Evolutionary conservation across 2,797 vertebrate species (phyloP).

Genomic region (Falco rusticolus): DNA sequence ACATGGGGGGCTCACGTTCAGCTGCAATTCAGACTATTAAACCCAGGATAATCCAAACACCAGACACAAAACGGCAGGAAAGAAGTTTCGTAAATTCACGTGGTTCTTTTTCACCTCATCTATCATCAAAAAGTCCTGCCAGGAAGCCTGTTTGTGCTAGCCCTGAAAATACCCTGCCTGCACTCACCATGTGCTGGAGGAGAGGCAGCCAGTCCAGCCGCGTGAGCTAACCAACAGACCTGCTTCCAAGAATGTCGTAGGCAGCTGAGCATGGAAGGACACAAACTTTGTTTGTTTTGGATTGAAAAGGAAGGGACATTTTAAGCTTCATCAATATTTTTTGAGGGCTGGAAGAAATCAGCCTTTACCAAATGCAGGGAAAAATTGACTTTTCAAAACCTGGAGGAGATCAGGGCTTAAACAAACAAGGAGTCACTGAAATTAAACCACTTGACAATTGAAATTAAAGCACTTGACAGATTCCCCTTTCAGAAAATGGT

Average conservation of each 20-base stretch:
- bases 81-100: background rate
- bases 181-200: accelerated
- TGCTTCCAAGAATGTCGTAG: background rate
- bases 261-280: background rate
- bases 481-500: slow-evolving; percentile 15
- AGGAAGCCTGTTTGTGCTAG: background rate
- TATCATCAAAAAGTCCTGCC: background rate
- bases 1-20: background rate
- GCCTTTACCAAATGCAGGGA: background rate
- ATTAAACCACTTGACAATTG: background rate
- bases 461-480: slow-evolving; percentile 1
- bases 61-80: background rate
- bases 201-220: background rate
- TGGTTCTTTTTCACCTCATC: background rate
- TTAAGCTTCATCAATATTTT: slow-evolving; percentile 4
- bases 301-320: background rate
- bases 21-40: background rate
- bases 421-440: background rate
- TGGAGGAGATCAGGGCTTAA: background rate
- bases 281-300: slow-evolving; percentile 5
- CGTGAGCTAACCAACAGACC: background rate
- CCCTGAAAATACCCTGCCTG: background rate
- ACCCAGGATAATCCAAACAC: background rate
- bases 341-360: background rate
- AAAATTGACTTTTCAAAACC: slow-evolving; percentile 14